Conservation (phyloP, 2,797 vertebrate species). For the Setipinna tenuifilis region DNA sequence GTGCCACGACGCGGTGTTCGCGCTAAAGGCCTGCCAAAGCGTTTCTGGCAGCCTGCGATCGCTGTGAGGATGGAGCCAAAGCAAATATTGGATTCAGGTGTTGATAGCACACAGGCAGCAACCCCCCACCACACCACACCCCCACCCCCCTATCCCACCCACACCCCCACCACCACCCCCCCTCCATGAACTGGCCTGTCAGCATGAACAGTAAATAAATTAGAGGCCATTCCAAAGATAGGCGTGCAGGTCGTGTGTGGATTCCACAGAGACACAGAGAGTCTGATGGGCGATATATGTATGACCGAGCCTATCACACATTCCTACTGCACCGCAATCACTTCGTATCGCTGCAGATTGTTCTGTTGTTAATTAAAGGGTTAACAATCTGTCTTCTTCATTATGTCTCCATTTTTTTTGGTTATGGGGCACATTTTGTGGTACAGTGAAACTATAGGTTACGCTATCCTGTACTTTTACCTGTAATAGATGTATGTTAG, state of each 20-base stretch:
- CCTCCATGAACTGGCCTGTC: not conserved
- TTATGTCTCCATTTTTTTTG: not conserved
- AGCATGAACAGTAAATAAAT: constrained; percentile 4
- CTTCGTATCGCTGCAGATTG: not conserved
- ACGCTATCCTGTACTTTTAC: no score
- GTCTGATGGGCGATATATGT: not conserved
- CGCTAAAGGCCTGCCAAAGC: not conserved
- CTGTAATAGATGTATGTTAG: not conserved
- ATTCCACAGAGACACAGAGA: not conserved
- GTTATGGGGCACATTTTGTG: not conserved
- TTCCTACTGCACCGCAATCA: not conserved
- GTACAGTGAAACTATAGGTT: not conserved
- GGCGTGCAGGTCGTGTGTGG: not conserved
- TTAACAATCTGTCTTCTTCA: not conserved
- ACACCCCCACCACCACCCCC: no score
- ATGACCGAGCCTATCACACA: not conserved
- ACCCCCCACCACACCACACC: not conserved
- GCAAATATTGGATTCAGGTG: constrained; percentile 15
- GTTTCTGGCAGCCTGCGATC: constrained; percentile 6
- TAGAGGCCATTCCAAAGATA: not conserved
- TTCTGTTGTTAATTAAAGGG: not conserved
- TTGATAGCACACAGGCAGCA: constrained; percentile 7
- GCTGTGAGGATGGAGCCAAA: not conserved
- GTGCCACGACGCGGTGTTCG: constrained; percentile 5
- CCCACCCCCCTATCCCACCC: no score